phyloP scores from a whole-genome alignment of 2,888 invertebrate species.

The Drosophila fulvimacula region DNA sequence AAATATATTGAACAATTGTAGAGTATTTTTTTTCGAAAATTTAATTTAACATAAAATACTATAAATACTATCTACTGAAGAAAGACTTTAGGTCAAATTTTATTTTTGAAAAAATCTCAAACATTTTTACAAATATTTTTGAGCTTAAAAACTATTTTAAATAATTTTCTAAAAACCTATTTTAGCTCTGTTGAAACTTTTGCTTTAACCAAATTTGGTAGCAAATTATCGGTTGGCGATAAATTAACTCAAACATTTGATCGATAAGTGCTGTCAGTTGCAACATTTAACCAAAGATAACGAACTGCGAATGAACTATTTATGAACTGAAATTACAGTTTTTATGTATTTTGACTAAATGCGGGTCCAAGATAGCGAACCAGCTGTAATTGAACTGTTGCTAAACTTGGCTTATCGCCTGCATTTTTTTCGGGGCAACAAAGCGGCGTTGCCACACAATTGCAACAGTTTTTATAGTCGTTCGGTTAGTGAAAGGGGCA shows the following conservation, averaged over 20 bases:
- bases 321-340: conserved; percentile 4
- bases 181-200: not conserved
- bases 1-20: too few relatives aligned
- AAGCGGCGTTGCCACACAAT: conserved; percentile 6
- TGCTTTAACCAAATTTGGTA: not conserved
- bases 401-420: conserved; percentile 4
- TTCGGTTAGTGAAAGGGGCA: not conserved
- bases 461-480: not conserved
- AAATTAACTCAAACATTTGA: not conserved
- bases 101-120: not conserved
- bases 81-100: too few relatives aligned
- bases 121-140: not conserved
- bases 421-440: conserved; percentile 1
- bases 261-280: conserved; percentile 11
- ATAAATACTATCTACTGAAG: too few relatives aligned
- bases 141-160: not conserved
- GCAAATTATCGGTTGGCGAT: not conserved
- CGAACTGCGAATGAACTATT: conserved; percentile 5
- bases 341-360: conserved; percentile 1
- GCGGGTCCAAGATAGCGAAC: not conserved
- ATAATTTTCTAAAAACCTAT: not conserved
- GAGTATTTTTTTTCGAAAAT: too few relatives aligned
- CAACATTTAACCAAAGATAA: conserved; percentile 9
- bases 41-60: too few relatives aligned
- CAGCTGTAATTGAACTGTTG: conserved; percentile 10